phyloP scores from a whole-genome alignment of 1,140 invertebrate species.

The Agrypnia vestita region DNA sequence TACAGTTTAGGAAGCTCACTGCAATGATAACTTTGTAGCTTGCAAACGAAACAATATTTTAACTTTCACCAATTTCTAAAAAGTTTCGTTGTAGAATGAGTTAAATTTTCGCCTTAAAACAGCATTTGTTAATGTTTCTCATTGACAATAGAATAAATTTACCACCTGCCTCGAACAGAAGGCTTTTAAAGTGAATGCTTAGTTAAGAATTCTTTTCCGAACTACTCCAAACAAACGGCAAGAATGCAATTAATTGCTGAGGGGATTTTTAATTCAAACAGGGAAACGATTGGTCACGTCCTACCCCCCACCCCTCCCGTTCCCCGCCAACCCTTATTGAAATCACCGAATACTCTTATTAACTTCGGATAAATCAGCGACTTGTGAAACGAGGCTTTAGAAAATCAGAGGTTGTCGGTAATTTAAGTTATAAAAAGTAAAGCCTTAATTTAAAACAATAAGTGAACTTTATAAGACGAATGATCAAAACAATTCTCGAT shows the following conservation, averaged over 20 bases:
- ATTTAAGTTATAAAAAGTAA: too few species aligned
- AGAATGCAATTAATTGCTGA: conserved; percentile 42
- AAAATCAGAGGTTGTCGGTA: too few species aligned
- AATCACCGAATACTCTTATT: conserved; percentile 20
- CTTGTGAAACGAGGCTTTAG: background rate
- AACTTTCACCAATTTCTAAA: too few species aligned
- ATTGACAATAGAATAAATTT: conserved; percentile 1
- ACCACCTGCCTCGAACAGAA: background rate
- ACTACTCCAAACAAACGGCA: conserved; percentile 28
- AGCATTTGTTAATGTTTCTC: too few species aligned
- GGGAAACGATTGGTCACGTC: conserved; percentile 38
- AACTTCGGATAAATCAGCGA: background rate
- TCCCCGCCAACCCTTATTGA: conserved; percentile 14
- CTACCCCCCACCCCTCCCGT: background rate
- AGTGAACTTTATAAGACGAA: too few species aligned
- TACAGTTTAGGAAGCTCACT: too few species aligned
- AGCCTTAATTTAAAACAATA: too few species aligned
- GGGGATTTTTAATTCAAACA: conserved; percentile 29
- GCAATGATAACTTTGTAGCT: too few species aligned
- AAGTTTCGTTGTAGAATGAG: too few species aligned
- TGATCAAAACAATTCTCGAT: too few species aligned
- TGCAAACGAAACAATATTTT: too few species aligned
- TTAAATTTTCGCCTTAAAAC: too few species aligned
- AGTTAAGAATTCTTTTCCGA: conserved; percentile 29
- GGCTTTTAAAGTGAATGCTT: conserved; percentile 15